Evolutionary conservation across 2,797 vertebrate genomes (phyloP), one percentile per base, ranked within the genome.

Genomic region (Cossypha dichroa): DNA sequence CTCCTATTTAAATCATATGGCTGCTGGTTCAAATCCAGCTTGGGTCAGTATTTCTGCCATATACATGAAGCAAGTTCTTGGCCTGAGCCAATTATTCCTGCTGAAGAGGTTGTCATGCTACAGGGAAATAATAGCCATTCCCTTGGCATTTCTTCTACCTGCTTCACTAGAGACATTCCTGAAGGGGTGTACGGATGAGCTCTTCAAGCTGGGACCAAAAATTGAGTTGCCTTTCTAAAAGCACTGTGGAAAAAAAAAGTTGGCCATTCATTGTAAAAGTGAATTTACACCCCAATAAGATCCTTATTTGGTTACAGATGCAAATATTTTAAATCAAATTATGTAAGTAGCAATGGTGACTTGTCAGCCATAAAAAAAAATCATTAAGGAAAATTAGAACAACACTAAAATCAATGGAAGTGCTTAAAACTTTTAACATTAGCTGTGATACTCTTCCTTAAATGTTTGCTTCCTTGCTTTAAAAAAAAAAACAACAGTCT

Each of bases 1-100:
- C 69, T 88, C 73, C 73, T 92, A 85, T 95, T 96, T 93, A 84
- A 93, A 94, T 97, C 69, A 73, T 82, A 78, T 60, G 51, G 67
- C 45, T 93, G 26, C 36, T 92, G 84, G 78, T 82, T 91, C 70
- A 73, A 76, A 92, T 89, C 70, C 94, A 95, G 67, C 55, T 86
- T 76, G 52, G 79, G 85, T 88, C 87, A 91, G 69, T 94, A 81
- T 83, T 91, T 91, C 79, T 90, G 76, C 85, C 73, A 73, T 86
- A 93, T 68, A 84, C 41, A 52, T 76, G 59, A 93, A 90, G 60
- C 12, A 68, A 69, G 76, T 73, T 91, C 81, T 91, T 85, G 70
- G 76, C 51, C 75, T 1, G 3, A 94, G 58, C 16, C 3, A 13
- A 59, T 68, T 92, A 72, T 63, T 81, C 55, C 73, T 45, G 45